Percentiles rank a stretch among this genome's conserved stretches.
phyloP scores from a whole-genome alignment of 2,888 invertebrate genomes.

The Ornithoptera alexandrae region DNA sequence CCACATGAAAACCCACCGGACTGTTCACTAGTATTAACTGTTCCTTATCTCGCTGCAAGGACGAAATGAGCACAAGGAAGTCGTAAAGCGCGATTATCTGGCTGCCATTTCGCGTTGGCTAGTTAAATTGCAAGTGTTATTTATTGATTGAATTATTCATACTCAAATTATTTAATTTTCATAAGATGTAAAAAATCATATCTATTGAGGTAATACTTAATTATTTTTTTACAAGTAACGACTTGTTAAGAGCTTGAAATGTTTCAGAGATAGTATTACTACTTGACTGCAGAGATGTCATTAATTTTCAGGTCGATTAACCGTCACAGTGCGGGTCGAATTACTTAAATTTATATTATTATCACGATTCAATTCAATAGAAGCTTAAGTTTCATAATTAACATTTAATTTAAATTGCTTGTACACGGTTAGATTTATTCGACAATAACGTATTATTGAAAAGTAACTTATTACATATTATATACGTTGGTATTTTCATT shows the following conservation, averaged over 20 bases:
- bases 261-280: conserved; percentile 1
- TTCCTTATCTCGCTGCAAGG: conserved; percentile 8
- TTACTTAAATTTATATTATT: conserved; percentile 21
- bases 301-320: conserved; percentile 32
- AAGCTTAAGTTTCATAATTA: neutral
- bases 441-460: no score
- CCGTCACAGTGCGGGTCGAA: conserved; percentile 17
- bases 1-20: conserved; percentile 32
- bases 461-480: no score
- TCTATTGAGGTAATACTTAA: no score
- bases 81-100: conserved; percentile 6
- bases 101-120: no score
- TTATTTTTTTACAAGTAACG: no score
- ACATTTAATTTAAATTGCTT: neutral
- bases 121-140: neutral
- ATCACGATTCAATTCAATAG: conserved; percentile 2
- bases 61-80: conserved; percentile 1
- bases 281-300: conserved; percentile 16
- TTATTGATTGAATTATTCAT: no score
- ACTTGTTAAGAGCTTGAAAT: conserved; percentile 1
- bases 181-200: no score
- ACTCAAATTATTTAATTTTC: no score
- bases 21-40: neutral
- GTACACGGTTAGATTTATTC: no score
- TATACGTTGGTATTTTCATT: no score